Percentiles rank a stretch among this genome's conserved stretches.
phyloP scores from a whole-genome alignment of 2,888 invertebrate species.

The Mactromeris polynyma region DNA sequence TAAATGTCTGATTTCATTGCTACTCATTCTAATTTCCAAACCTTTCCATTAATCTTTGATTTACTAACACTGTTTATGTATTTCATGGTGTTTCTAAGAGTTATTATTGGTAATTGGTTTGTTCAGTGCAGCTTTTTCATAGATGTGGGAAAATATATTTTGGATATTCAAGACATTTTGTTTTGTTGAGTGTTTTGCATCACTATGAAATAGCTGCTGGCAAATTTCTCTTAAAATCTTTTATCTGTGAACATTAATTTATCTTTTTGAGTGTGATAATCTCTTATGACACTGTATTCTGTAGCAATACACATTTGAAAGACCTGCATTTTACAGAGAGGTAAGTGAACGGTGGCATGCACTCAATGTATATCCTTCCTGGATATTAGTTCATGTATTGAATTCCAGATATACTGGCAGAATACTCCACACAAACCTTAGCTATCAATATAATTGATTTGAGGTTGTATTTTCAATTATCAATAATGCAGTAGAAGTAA shows the following conservation, averaged over 20 bases:
- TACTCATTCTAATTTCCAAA: not conserved
- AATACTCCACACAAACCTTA: not conserved
- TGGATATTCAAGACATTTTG: no score
- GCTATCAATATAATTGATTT: no score
- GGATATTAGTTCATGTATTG: not conserved
- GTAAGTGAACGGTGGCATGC: constrained; percentile 51
- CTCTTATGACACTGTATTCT: not conserved
- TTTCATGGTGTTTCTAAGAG: no score
- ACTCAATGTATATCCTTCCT: not conserved
- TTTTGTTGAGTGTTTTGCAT: no score
- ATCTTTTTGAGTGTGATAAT: not conserved
- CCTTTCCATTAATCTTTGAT: not conserved
- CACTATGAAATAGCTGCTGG: no score
- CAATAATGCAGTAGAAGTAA: no score
- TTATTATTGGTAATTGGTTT: no score
- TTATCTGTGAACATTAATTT: not conserved
- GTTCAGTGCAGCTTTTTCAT: no score
- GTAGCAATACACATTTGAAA: constrained; percentile 51
- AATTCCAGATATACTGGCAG: not conserved
- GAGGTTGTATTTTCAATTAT: no score
- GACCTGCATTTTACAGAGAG: constrained; percentile 49
- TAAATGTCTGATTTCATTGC: no score
- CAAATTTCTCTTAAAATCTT: no score
- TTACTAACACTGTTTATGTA: not conserved
- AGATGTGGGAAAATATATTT: no score